phyloP scores from a whole-genome alignment of 2,113 vertebrate species.

The Xenopus tropicalis region DNA sequence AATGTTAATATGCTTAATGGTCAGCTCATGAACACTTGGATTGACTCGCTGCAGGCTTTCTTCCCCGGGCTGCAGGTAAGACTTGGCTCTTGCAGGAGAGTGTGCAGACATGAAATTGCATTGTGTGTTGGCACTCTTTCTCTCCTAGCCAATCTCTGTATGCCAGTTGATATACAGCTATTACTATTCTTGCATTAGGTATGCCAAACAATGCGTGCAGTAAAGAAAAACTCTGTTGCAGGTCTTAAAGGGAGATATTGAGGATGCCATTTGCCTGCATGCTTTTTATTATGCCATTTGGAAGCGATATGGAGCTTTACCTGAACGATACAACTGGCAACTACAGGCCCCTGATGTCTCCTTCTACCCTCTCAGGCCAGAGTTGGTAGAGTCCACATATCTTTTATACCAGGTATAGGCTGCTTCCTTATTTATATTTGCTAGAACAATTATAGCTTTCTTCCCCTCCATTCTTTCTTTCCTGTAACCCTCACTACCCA shows the following conservation, averaged over 20 bases:
- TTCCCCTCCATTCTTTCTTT: background rate
- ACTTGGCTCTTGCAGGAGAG: background rate
- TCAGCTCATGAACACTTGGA: slow-evolving; percentile 98
- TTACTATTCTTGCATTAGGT: too few relatives aligned
- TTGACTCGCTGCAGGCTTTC: slow-evolving; percentile 97
- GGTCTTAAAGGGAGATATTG: slow-evolving; percentile 93
- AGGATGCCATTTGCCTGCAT: slow-evolving; percentile 96
- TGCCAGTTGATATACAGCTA: too few relatives aligned
- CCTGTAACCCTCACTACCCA: background rate
- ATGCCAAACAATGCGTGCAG: too few relatives aligned
- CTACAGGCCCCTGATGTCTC: slow-evolving; percentile 91
- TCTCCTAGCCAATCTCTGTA: background rate
- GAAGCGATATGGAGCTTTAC: slow-evolving; percentile 93
- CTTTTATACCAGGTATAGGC: slow-evolving; percentile 88
- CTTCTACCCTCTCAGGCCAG: slow-evolving; percentile 92
- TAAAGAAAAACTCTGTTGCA: slow-evolving; percentile 45
- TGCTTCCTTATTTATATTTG: background rate
- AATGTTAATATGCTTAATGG: slow-evolving; percentile 98
- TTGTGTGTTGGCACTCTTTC: too few relatives aligned
- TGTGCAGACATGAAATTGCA: background rate
- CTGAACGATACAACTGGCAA: slow-evolving; percentile 98
- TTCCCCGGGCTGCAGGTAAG: slow-evolving; percentile 93
- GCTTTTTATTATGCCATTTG: slow-evolving; percentile 98
- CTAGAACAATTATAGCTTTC: background rate
- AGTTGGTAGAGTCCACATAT: slow-evolving; percentile 94